Percentiles rank a stretch among this genome's conserved stretches.
Evolutionary conservation across 2,113 vertebrate genomes (phyloP).

Genomic region (rabbit (Oryctolagus cuniculus)): mOryCun1.1 NC_091451.1:17396501-17397000

Average conservation of each 20-base stretch:
- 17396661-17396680: background rate
- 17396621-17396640: too few species aligned
- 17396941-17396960: slow-evolving; percentile 3
- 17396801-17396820: too few species aligned
- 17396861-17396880: too few species aligned
- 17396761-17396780: background rate
- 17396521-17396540: too few species aligned
- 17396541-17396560: too few species aligned
- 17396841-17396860: too few species aligned
- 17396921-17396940: background rate
- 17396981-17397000: background rate
- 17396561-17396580: too few species aligned
- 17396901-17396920: background rate
- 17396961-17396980: slow-evolving; percentile 28
- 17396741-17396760: background rate
- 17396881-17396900: background rate
- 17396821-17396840: too few species aligned
- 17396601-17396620: too few species aligned
- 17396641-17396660: background rate
- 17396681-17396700: background rate
- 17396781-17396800: background rate
- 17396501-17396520: too few species aligned
- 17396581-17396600: too few species aligned
- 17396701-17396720: background rate
- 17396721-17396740: background rate